A percentile compares a stretch with the other conserved stretches of the same genome.
phyloP scores from a whole-genome alignment of 2,888 invertebrate genomes.

The Limulus polyphemus region DNA sequence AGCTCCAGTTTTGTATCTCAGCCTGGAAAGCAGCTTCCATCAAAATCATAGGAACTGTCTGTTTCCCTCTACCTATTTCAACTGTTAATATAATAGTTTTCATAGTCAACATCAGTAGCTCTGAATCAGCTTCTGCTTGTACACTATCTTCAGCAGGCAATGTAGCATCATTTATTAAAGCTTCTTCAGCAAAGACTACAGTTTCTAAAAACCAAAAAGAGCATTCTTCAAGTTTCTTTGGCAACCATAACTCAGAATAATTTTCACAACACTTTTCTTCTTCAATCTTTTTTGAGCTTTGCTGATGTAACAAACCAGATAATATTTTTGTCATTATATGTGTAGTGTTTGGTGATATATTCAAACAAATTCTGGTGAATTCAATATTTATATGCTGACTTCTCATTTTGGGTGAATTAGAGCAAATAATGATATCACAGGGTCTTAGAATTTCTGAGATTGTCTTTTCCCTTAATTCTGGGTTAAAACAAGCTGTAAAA shows the following conservation, averaged over 20 bases:
- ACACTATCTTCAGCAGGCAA: neutral
- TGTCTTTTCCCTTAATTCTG: slow-evolving; percentile 31
- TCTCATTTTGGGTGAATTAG: slow-evolving; percentile 42
- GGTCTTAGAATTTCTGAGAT: slow-evolving; percentile 52
- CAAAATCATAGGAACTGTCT: slow-evolving; percentile 77
- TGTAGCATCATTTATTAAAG: slow-evolving; percentile 16
- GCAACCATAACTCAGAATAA: slow-evolving; percentile 56
- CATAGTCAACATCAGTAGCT: slow-evolving; percentile 47
- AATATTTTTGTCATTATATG: neutral
- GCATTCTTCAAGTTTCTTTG: slow-evolving; percentile 49
- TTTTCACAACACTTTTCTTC: slow-evolving; percentile 32
- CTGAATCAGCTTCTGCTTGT: slow-evolving; percentile 19
- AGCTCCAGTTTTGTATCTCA: slow-evolving; percentile 71
- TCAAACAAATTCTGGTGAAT: slow-evolving; percentile 59
- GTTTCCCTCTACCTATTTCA: slow-evolving; percentile 76
- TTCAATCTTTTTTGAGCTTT: slow-evolving; percentile 35
- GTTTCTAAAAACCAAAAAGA: slow-evolving; percentile 70
- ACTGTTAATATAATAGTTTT: slow-evolving; percentile 54
- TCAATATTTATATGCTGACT: slow-evolving; percentile 69
- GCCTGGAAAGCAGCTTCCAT: slow-evolving; percentile 70
- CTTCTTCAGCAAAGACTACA: slow-evolving; percentile 44
- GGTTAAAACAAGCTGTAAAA: slow-evolving; percentile 54
- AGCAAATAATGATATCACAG: slow-evolving; percentile 55
- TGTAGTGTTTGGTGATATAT: slow-evolving; percentile 81
- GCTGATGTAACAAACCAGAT: neutral